Conservation (phyloP, 2,888 invertebrate species). For the Andrena marginata region DNA sequence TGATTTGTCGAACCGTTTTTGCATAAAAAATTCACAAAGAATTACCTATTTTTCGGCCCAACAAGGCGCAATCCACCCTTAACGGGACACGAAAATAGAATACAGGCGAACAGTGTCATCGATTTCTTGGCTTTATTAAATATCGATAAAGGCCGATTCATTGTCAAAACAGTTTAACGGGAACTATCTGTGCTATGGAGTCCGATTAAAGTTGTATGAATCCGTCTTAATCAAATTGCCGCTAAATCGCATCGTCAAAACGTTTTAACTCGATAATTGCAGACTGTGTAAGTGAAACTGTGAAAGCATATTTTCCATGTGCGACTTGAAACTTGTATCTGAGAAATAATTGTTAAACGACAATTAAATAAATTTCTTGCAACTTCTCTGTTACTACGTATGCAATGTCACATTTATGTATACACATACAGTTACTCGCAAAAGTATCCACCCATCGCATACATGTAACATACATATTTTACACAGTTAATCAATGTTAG, state of each 20-base stretch:
- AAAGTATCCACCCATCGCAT: too few species aligned
- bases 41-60: too few species aligned
- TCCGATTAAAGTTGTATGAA: constrained; percentile 41
- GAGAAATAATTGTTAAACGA: not conserved
- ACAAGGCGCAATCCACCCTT: too few species aligned
- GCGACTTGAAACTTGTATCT: not conserved
- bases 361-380: not conserved
- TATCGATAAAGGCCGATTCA: constrained; percentile 42
- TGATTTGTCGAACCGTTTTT: too few species aligned
- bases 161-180: constrained; percentile 46
- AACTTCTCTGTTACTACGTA: too few species aligned
- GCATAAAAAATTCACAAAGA: too few species aligned
- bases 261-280: constrained; percentile 29
- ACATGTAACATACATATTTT: too few species aligned
- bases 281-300: constrained; percentile 14
- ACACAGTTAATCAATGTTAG: too few species aligned
- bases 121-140: constrained; percentile 36
- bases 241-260: constrained; percentile 27
- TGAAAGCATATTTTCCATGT: constrained; percentile 4
- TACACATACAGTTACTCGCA: too few species aligned
- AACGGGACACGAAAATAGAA: constrained; percentile 6
- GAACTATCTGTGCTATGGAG: constrained; percentile 19
- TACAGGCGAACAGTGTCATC: constrained; percentile 7
- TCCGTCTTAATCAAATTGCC: constrained; percentile 36
- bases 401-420: too few species aligned